These are phyloP conservation scores for Muricea muricata DNA, from an alignment of 92 coral and sea anemone genomes.

Conservation along the genomic window DNA sequence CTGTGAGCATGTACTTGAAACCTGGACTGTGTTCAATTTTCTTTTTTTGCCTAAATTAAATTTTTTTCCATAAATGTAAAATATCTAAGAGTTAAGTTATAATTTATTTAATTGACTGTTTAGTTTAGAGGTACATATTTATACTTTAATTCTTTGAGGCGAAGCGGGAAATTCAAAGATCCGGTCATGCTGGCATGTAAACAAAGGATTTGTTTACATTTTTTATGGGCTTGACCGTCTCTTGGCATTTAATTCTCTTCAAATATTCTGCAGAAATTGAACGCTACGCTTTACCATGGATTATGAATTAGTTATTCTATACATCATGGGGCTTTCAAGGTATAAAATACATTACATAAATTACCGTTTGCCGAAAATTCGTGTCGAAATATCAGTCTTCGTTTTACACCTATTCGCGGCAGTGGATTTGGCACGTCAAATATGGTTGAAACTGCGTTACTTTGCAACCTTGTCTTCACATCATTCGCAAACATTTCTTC, in stretches of 20 bases:
- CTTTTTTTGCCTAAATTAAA: slow-evolving; percentile 7
- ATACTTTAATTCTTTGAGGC: background rate
- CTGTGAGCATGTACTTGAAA: background rate
- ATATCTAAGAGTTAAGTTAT: background rate
- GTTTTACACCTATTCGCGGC: slow-evolving; percentile 5
- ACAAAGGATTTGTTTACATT: background rate
- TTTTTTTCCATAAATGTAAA: background rate
- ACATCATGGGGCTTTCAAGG: too few relatives aligned
- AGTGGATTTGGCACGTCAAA: slow-evolving; percentile 20
- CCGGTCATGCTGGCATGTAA: background rate
- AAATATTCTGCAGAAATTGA: background rate
- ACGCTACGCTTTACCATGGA: background rate
- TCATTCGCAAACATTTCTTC: slow-evolving; percentile 2
- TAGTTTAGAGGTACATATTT: too few relatives aligned
- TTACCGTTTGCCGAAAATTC: background rate
- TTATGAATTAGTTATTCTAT: background rate
- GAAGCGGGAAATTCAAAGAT: slow-evolving; percentile 9
- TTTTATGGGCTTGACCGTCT: background rate
- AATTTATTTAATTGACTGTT: background rate
- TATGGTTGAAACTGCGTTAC: slow-evolving; percentile 5
- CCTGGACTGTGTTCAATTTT: background rate
- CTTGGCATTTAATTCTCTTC: background rate
- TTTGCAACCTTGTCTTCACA: slow-evolving; percentile 7
- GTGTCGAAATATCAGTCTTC: background rate
- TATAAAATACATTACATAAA: background rate